phyloP scores from a whole-genome alignment of 2,113 vertebrate genomes.

The Leptosomus discolor region DNA sequence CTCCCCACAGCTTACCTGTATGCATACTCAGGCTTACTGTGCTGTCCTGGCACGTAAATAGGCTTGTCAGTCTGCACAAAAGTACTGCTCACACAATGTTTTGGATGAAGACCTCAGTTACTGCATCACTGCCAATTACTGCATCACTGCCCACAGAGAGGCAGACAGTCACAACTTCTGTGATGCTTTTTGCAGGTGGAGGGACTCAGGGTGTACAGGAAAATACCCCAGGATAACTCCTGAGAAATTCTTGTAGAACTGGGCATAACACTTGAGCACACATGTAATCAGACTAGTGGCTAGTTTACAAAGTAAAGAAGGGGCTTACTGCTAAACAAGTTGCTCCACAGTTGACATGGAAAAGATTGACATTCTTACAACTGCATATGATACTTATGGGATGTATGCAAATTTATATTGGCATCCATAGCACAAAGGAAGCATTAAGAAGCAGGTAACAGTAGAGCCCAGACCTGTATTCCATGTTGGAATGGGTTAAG shows the following conservation, averaged over 20 bases:
- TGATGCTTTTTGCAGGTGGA: background rate
- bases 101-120: slow-evolving; percentile 17
- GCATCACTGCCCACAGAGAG: background rate
- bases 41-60: background rate
- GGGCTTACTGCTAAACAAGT: background rate
- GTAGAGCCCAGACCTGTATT: background rate
- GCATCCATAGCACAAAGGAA: background rate
- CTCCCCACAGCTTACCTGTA: background rate
- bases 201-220: background rate
- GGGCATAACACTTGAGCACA: background rate
- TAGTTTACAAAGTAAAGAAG: background rate
- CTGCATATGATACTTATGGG: background rate
- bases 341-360: background rate
- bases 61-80: slow-evolving; percentile 43
- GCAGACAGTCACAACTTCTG: background rate
- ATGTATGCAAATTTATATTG: background rate
- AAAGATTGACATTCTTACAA: background rate
- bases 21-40: background rate
- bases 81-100: background rate
- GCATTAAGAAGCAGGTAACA: background rate
- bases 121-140: background rate
- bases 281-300: background rate
- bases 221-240: background rate
- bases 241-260: background rate
- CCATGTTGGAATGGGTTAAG: background rate